phyloP scores from a whole-genome alignment of 2,113 vertebrate genomes.

The Saguinus midas region DNA sequence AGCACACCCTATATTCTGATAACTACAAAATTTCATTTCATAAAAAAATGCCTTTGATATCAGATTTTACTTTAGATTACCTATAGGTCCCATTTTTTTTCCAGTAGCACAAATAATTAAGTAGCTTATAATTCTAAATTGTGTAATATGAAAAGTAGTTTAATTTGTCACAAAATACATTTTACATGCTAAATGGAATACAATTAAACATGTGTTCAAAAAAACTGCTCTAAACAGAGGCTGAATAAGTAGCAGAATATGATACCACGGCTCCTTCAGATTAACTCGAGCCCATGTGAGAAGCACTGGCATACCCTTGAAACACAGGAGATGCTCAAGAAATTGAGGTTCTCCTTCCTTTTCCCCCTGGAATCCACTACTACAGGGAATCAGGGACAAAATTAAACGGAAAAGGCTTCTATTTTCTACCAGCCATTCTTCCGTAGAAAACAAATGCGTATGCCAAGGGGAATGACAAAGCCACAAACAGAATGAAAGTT shows the following conservation, averaged over 20 bases:
- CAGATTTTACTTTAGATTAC: background rate
- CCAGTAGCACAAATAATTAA: slow-evolving; percentile 4
- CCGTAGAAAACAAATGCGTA: background rate
- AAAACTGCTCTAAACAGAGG: background rate
- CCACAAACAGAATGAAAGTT: background rate
- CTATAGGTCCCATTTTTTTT: background rate
- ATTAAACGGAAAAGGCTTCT: background rate
- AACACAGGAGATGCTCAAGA: background rate
- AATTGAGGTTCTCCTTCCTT: background rate
- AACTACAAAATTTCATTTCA: background rate
- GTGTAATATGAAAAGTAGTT: background rate
- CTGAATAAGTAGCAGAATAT: background rate
- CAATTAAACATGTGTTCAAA: background rate
- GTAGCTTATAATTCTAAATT: background rate
- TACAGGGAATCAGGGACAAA: background rate
- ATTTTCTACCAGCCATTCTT: background rate
- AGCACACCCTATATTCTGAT: background rate
- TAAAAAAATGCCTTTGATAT: background rate
- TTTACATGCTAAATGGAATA: background rate
- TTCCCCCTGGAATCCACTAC: background rate
- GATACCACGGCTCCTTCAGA: no score
- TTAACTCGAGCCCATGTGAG: background rate
- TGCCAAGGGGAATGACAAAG: background rate
- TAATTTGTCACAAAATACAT: background rate
- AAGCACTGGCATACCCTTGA: background rate